These are phyloP conservation scores for Polylopha cassiicola DNA, from an alignment of 2,888 invertebrate species.

Conservation along the genomic window DNA sequence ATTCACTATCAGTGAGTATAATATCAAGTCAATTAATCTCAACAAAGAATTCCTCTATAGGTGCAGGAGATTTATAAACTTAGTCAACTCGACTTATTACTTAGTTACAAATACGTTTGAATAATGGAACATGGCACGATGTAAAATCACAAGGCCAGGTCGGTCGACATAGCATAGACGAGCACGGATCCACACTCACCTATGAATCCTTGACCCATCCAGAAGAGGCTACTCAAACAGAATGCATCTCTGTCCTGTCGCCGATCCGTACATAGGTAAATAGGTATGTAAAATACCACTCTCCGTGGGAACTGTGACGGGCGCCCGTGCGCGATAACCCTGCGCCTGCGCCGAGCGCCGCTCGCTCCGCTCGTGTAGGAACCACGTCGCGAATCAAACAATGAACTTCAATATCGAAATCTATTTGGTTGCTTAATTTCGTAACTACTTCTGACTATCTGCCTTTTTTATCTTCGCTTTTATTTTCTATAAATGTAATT, in stretches of 20 bases:
- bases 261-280: constrained; percentile 67
- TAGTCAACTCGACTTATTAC: constrained; percentile 30
- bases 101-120: constrained; percentile 39
- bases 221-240: constrained; percentile 72
- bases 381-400: constrained; percentile 61
- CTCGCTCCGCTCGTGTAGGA: constrained; percentile 33
- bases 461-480: constrained; percentile 64
- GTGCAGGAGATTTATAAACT: constrained; percentile 26
- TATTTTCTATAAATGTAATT: constrained; percentile 63
- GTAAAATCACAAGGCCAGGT: constrained; percentile 66
- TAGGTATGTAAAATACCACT: constrained; percentile 75
- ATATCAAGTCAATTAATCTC: constrained; percentile 18
- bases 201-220: constrained; percentile 74
- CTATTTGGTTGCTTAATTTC: constrained; percentile 70
- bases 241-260: constrained; percentile 69
- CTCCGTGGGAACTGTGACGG: constrained; percentile 72
- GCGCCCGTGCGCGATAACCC: constrained; percentile 59
- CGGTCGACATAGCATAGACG: constrained; percentile 45
- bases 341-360: constrained; percentile 39
- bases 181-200: constrained; percentile 69
- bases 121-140: constrained; percentile 61
- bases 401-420: constrained; percentile 64
- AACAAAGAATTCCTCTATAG: constrained; percentile 16
- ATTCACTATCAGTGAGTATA: constrained; percentile 12
- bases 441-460: constrained; percentile 57